phyloP scores from a whole-genome alignment of 35 echinoderm and acorn worm species.

The Antedon bifida region DNA sequence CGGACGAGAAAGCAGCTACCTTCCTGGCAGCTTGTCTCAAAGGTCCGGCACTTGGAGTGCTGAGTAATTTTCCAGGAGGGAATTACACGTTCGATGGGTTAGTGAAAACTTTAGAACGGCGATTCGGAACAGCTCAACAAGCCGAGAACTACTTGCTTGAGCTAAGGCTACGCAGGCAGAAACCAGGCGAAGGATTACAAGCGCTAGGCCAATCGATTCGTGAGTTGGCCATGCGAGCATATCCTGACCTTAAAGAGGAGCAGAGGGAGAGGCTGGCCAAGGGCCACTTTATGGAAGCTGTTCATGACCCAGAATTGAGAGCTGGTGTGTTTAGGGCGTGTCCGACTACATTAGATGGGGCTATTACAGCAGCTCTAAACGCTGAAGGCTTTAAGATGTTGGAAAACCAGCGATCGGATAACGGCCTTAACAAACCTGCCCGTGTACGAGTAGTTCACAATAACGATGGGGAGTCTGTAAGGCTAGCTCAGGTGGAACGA shows the following conservation, averaged over 20 bases:
- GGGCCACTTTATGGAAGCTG: conserved; percentile 25
- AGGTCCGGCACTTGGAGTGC: conserved; percentile 6
- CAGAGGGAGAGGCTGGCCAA: conserved; percentile 12
- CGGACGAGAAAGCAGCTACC: background rate
- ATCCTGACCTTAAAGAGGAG: conserved; percentile 4
- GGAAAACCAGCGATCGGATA: conserved; percentile 9
- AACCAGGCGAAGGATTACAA: conserved; percentile 1
- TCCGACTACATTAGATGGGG: conserved; percentile 16
- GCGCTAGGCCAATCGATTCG: conserved; percentile 23
- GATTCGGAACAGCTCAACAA: conserved; percentile 12
- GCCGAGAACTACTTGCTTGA: conserved; percentile 26
- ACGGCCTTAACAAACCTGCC: background rate
- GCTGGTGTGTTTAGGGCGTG: conserved; percentile 21
- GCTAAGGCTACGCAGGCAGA: conserved; percentile 1
- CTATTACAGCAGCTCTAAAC: conserved; percentile 20
- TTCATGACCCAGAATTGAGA: conserved; percentile 8
- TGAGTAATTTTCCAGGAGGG: background rate
- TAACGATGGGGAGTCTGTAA: no score
- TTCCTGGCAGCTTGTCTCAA: conserved; percentile 22
- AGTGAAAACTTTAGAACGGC: background rate
- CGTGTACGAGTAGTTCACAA: background rate
- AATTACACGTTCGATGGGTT: background rate
- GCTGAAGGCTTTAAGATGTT: conserved; percentile 10
- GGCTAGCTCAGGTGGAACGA: background rate
- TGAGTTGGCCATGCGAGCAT: conserved; percentile 12